Evolutionary conservation across 2,113 vertebrate genomes (phyloP), one percentile per base, ranked within the genome.

Genomic region (Crotalus viridis): DNA sequence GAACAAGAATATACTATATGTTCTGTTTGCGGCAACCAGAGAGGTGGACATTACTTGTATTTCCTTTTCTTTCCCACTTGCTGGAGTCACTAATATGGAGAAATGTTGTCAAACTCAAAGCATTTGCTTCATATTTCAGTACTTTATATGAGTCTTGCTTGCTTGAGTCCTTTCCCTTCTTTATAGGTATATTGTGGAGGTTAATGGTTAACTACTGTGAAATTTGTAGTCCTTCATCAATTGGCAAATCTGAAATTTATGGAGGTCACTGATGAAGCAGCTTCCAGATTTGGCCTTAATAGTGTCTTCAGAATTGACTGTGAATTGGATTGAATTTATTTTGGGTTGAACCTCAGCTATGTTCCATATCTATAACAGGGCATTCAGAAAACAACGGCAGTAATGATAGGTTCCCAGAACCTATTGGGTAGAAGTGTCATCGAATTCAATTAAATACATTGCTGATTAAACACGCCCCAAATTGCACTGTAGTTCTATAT

Each of bases 91-190:
- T 57, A 89, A 92, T 19, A 74, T 33, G 39, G 69, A 39, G 48
- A 90, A 61, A 94, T 92, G 95, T 94, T 94, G 95, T 95, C 88
- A 91, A 51, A 87, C 90, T 92, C 90, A 89, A 91, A 88, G 87
- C 52, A 90, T 94, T 96, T 94, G 92, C 94, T 95, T 95, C 91
- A 90, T 90, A 61, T 94, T 94, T 85, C 95, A 96, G 91, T 94
- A 95, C 87, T 94, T 94, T 94, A 89, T 93, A 90, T 96, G 91
- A 95, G 88, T 46, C 69, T 93, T 81, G 69, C 15, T 8, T 61
- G 91, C 92, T 92, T 56, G 15, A 92, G 96, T 92, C 91, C 19
- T 91, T 92, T 95, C 15, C 17, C 15, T 74, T 57, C 87, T 95
- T 95, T 94, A 87, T 93, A 69, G 69, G 93, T 90, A 93, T 93